Conservation (phyloP, 2,888 invertebrate species). For the Cepaea hortensis region DNA sequence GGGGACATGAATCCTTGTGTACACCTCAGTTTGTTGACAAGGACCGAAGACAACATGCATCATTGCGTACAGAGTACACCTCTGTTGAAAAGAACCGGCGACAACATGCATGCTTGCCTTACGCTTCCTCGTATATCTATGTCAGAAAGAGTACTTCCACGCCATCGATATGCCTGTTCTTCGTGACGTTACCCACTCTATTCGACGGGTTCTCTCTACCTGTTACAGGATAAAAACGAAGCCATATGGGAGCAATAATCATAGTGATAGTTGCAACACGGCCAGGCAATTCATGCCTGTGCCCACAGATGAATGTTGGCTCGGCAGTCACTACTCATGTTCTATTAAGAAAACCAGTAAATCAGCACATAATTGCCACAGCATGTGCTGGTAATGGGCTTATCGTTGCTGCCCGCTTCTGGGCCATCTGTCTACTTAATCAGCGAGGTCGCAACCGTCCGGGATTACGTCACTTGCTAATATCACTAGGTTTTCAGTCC, state of each 20-base stretch:
- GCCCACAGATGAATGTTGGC: neutral
- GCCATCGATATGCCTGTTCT: too few species aligned
- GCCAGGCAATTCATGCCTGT: neutral
- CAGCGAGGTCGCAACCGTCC: neutral
- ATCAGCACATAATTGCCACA: neutral
- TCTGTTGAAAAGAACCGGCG: too few species aligned
- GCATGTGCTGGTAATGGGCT: slow-evolving; percentile 3
- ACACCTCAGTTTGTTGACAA: too few species aligned
- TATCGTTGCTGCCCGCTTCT: neutral
- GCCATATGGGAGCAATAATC: neutral
- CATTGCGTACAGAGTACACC: too few species aligned
- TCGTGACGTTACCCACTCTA: too few species aligned
- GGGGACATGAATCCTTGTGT: too few species aligned
- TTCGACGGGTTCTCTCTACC: too few species aligned
- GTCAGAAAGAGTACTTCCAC: too few species aligned
- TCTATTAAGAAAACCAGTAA: neutral
- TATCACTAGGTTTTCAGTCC: neutral
- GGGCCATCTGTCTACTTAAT: slow-evolving; percentile 13
- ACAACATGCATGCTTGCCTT: too few species aligned
- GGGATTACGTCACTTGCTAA: slow-evolving; percentile 13
- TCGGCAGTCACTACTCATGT: neutral
- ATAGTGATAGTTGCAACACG: neutral
- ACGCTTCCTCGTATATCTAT: too few species aligned
- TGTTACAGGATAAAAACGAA: neutral
- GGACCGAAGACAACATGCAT: too few species aligned